phyloP scores from a whole-genome alignment of 2,888 invertebrate genomes.

The Phaonia tiefii region DNA sequence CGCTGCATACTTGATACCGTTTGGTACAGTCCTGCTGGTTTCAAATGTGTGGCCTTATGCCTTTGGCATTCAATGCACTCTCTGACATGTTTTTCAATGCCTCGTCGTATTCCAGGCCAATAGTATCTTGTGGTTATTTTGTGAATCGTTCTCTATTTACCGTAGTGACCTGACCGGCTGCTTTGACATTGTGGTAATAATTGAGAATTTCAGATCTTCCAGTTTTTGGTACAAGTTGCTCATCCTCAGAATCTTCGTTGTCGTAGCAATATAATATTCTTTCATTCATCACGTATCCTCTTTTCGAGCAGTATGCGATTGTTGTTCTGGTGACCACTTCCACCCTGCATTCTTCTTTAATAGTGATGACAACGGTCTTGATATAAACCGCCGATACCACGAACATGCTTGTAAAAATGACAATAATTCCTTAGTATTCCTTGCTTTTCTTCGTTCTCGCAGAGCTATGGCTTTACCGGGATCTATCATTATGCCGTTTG shows the following conservation, averaged over 20 bases:
- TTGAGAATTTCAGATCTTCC: too few relatives aligned
- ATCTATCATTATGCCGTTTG: background rate
- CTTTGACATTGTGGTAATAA: conserved; percentile 46
- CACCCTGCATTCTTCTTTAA: too few relatives aligned
- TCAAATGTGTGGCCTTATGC: conserved; percentile 9
- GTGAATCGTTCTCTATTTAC: conserved; percentile 22
- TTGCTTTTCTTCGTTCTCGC: background rate
- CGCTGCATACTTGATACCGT: conserved; percentile 31
- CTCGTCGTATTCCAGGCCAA: conserved; percentile 20
- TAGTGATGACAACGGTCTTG: too few relatives aligned
- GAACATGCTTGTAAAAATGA: too few relatives aligned
- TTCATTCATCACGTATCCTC: too few relatives aligned
- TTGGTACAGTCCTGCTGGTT: conserved; percentile 4
- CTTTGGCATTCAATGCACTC: conserved; percentile 44
- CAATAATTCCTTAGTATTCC: too few relatives aligned
- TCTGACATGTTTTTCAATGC: conserved; percentile 6
- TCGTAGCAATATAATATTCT: conserved; percentile 45
- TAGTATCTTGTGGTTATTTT: conserved; percentile 34
- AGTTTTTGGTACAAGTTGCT: conserved; percentile 34
- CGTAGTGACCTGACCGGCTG: conserved; percentile 47
- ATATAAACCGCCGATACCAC: too few relatives aligned
- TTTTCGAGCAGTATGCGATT: conserved; percentile 47
- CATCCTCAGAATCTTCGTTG: conserved; percentile 47
- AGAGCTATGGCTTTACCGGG: too few relatives aligned
- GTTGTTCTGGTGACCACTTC: too few relatives aligned